Evolutionary conservation across 92 coral and sea anemone species (phyloP).

Genomic region (Nematostella vectensis): DNA sequence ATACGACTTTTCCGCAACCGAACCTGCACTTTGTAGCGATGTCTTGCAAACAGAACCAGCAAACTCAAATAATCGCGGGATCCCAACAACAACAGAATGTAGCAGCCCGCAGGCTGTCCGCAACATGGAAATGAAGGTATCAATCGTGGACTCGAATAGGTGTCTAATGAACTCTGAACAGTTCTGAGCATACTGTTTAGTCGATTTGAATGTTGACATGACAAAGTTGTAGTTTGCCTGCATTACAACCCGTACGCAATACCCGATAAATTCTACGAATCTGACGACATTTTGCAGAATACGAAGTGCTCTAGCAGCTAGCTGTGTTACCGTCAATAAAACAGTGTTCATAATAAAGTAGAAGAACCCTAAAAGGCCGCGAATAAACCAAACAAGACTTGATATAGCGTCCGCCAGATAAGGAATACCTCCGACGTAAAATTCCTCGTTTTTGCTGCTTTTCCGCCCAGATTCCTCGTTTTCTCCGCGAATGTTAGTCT

Average conservation of each 20-base stretch:
- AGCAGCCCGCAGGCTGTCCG: conserved; percentile 20
- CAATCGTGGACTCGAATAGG: conserved; percentile 14
- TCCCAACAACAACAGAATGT: conserved; percentile 24
- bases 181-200: conserved; percentile 15
- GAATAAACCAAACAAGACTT: conserved; percentile 41
- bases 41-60: conserved; percentile 26
- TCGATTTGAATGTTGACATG: conserved; percentile 36
- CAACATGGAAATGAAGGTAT: conserved; percentile 25
- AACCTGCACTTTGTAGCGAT: conserved; percentile 35
- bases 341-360: conserved; percentile 52
- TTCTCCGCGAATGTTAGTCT: no score
- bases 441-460: no score
- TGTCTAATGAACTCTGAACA: conserved; percentile 16
- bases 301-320: conserved; percentile 41
- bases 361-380: conserved; percentile 16
- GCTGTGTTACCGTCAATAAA: conserved; percentile 36
- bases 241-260: conserved; percentile 51
- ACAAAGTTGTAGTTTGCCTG: conserved; percentile 78
- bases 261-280: conserved; percentile 70
- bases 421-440: neutral
- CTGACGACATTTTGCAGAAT: conserved; percentile 45
- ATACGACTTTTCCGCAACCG: conserved; percentile 38
- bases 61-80: conserved; percentile 35
- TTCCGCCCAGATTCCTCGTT: no score
- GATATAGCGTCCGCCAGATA: conserved; percentile 32